Evolutionary conservation across 2,888 invertebrate species (phyloP).

Genomic region (Allolobophora icterica): DNA sequence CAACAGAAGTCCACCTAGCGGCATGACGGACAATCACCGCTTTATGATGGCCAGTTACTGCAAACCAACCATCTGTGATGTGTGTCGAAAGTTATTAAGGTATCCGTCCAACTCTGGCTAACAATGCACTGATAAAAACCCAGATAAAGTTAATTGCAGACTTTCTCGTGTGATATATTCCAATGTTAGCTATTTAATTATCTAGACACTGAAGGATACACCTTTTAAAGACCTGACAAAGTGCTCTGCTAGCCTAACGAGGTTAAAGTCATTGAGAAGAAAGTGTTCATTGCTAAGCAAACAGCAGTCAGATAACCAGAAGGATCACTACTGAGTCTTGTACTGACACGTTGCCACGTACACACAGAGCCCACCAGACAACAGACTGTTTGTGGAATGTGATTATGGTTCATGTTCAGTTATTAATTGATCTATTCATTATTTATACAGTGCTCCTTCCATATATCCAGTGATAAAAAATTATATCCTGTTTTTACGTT

Average conservation of each 20-base stretch:
- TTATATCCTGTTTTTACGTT: neutral
- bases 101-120: constrained; percentile 38
- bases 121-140: neutral
- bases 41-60: constrained; percentile 84
- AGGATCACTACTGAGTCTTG: no score
- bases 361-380: neutral
- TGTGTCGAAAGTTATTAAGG: constrained; percentile 90
- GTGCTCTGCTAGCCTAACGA: no score
- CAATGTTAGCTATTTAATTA: neutral
- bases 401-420: neutral
- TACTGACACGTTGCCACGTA: no score
- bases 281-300: no score
- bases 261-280: no score
- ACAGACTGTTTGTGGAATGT: neutral
- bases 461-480: neutral
- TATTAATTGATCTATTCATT: neutral
- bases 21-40: constrained; percentile 79
- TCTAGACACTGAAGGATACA: neutral
- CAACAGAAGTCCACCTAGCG: neutral
- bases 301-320: no score
- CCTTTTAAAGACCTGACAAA: no score
- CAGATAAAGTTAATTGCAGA: neutral
- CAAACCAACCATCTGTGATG: constrained; percentile 82
- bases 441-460: neutral
- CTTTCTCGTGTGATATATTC: neutral